Conservation (phyloP, 2,797 vertebrate species). For the Danio aesculapii region DNA sequence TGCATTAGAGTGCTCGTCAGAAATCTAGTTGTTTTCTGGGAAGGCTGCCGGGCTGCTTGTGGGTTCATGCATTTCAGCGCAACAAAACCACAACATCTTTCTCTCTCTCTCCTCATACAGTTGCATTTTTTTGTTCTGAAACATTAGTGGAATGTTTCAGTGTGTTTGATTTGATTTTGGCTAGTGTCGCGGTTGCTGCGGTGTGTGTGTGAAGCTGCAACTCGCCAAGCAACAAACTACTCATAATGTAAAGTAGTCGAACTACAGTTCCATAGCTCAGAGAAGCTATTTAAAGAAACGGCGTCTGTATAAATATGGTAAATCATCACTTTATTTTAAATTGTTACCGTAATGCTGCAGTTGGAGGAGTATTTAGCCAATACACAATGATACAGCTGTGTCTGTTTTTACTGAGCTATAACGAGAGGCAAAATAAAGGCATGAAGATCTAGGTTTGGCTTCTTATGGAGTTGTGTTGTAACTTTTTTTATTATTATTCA, state of each 20-base stretch:
- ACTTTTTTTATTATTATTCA: no score
- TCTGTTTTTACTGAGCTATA: background rate
- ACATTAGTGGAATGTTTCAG: constrained; percentile 30
- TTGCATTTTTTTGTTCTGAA: constrained; percentile 6
- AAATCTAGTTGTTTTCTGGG: constrained; percentile 47
- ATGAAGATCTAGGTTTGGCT: background rate
- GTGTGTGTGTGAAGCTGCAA: constrained; percentile 2
- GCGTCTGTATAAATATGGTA: background rate
- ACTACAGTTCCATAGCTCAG: background rate
- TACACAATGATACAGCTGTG: background rate
- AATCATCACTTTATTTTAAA: background rate
- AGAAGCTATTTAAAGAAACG: background rate
- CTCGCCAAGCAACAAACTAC: constrained; percentile 21
- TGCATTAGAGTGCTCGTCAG: constrained; percentile 42
- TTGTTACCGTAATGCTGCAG: background rate
- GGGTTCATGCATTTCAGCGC: constrained; percentile 34
- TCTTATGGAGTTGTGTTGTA: no score
- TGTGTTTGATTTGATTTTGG: constrained; percentile 37
- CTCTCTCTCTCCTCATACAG: constrained; percentile 10
- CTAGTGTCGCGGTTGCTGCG: constrained; percentile 4
- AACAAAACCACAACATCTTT: constrained; percentile 43
- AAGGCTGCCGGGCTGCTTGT: constrained; percentile 45
- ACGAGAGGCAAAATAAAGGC: background rate
- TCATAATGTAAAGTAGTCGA: constrained; percentile 25
- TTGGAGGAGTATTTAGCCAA: background rate